Base-by-base conservation (phyloP, 1,140 invertebrate species). In the Nasonia longicornis region DNA sequence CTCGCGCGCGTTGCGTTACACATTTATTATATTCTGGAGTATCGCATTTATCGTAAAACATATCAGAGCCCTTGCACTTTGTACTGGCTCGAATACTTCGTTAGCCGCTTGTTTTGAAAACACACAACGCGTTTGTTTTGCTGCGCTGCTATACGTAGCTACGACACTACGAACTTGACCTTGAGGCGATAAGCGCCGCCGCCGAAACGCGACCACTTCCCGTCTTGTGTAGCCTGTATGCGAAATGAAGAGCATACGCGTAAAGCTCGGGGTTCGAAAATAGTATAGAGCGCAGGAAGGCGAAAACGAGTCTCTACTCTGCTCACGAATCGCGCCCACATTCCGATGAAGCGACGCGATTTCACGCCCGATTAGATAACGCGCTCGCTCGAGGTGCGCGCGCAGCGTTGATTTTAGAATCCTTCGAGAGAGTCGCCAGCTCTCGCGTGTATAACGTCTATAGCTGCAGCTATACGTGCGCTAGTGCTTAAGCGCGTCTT, bases 361-460 rank as follows among this genome's bases (percentile, higher is more conserved):
- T 86, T 85, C 79, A 81, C 80, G 75, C 74, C 58, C 80, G 84
- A 86, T 86, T 85, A 86, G 85, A 86, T 86, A 86, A 85, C 83
- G 72, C 58, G 66, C 77, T 31, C 0, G 42, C 29, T 31, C 2
- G 42, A 16, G 2, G 58, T 22, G 2, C 6, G 35, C 58, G 26
- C 26, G 26, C 26, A 26, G 26, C 26, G n/a, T 78, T 45, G 76
- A 84, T 85, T 84, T 82, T 82, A 82, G 84, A 29, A 84, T 84
- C 70, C 82, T 78, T 77, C 77, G 45, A 69, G 31, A 69, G 31
- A 29, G 76, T 74, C 38, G 63, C 16, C 52, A n/a, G 12, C 74
- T 42, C 16, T 12, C 14, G 20, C 6, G 20, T 67, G 16, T 66
- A 66, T 26, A 26, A 66, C 10, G 48, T 63, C 12, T 77, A 48